Evolutionary conservation across 1,140 invertebrate genomes (phyloP).

Genomic region (Zaprionus tsacasi): DNA sequence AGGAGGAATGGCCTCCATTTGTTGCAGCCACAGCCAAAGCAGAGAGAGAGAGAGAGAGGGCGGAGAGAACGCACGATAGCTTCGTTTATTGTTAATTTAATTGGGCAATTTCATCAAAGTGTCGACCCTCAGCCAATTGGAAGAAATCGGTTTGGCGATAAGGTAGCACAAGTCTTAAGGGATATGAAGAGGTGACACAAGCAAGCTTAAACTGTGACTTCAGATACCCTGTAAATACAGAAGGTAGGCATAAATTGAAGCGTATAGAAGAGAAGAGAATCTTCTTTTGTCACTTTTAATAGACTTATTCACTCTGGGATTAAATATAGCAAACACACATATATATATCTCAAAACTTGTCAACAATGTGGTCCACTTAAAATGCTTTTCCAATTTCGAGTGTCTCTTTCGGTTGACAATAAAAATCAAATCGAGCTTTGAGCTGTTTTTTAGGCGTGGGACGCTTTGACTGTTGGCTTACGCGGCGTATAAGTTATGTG

Average conservation of each 20-base stretch:
- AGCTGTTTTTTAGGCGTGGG: slow-evolving; percentile 46
- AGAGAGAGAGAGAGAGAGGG: no score
- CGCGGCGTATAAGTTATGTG: slow-evolving; percentile 68
- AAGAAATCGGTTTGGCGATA: slow-evolving; percentile 30
- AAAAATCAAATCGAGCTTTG: slow-evolving; percentile 28
- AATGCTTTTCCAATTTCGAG: slow-evolving; percentile 25
- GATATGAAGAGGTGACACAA: neutral
- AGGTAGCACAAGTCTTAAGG: neutral
- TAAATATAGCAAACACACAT: no score
- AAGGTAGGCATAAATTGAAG: no score
- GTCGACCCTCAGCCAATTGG: slow-evolving; percentile 55
- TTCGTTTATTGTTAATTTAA: slow-evolving; percentile 78
- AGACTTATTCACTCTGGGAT: no score
- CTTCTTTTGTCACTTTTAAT: no score
- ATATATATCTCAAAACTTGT: neutral
- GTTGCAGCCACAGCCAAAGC: slow-evolving; percentile 33
- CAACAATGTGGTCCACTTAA: slow-evolving; percentile 6
- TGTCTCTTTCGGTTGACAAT: slow-evolving; percentile 39
- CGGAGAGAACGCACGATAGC: slow-evolving; percentile 34
- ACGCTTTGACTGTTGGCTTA: slow-evolving; percentile 36
- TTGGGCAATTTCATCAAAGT: slow-evolving; percentile 78
- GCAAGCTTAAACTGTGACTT: neutral
- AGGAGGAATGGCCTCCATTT: slow-evolving; percentile 56
- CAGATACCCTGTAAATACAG: neutral
- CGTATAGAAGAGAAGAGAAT: no score